A percentile compares a stretch with the other conserved stretches of the same genome.
Evolutionary conservation across 2,113 vertebrate genomes (phyloP).

Genomic region (Oxyruncus cristatus): DNA sequence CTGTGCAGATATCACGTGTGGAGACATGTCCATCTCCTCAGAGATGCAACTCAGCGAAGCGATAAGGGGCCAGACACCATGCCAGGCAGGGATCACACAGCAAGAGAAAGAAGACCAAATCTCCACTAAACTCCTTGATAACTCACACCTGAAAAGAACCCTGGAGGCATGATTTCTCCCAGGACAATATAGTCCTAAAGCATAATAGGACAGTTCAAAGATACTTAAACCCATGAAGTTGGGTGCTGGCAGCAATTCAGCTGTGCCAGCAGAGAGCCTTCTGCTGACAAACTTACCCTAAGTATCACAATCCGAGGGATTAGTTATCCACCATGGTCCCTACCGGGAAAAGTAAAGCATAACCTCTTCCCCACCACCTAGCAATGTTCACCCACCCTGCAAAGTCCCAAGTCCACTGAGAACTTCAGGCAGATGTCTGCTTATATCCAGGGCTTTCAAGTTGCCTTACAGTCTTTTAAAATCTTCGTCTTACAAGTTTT

Average conservation of each 20-base stretch:
- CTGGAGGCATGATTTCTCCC: neutral
- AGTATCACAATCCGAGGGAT: fast-evolving
- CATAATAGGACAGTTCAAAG: neutral
- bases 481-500: neutral
- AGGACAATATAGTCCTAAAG: neutral
- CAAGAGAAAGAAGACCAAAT: neutral
- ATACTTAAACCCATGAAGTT: neutral
- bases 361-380: neutral
- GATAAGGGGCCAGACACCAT: fast-evolving
- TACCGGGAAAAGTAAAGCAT: neutral
- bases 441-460: neutral
- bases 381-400: neutral
- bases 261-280: neutral
- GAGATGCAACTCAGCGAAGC: neutral
- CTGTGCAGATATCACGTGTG: neutral
- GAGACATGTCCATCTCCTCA: neutral
- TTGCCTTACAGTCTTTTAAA: neutral
- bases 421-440: neutral
- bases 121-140: neutral
- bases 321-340: neutral
- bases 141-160: neutral
- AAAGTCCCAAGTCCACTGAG: neutral
- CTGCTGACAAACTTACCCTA: neutral
- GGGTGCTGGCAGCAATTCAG: neutral
- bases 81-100: neutral